Evolutionary conservation across 2,888 invertebrate species (phyloP), one percentile per base, ranked within the genome.

Genomic region (Drosophila greeni): DNA sequence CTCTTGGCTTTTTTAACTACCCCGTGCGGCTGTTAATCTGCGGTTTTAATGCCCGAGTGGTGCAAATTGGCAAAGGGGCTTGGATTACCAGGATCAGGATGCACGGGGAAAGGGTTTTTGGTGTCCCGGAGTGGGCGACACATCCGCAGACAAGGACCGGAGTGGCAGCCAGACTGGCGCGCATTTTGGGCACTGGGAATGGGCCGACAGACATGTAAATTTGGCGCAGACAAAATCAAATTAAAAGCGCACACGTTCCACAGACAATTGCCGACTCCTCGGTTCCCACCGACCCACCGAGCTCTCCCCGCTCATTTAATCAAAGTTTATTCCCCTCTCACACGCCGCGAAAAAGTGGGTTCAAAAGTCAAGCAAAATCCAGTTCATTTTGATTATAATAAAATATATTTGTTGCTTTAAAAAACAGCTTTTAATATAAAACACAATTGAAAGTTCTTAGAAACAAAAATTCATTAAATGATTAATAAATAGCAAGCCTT

Each of bases 41-140:
- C 69, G 83, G 83, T 81, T 85, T 85, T 84, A 81, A 85, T 84
- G 78, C 74, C 71, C 84, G 68, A 83, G 74, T 83, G 82, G 79
- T 70, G 79, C 77, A 79, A 83, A 82, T 81, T 83, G 84, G 82
- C 76, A 67, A 81, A 78, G 79, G 59, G 82, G 80, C 78, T 83
- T 75, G 70, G 75, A 73, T 78, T 75, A 72, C 73, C 65, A 51
- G 51, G 40, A 49, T 36, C 43, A 48, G 66, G 45, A 31, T 9
- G 48, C 37, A 31, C 39, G 42, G 53, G 62, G 51, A 36, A 45
- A 14, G 45, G 45, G 26, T 29, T 12, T 31, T 42, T 7, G n/a
- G n/a, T n/a, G n/a, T n/a, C 20, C 9, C 40, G 36, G 33, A 48
- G 33, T 34, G 51, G 49, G 51, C 26, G 36, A 40, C 34, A 61